Evolutionary conservation across 2,888 invertebrate species (phyloP).

Genomic region (Cosmia pyralina): DNA sequence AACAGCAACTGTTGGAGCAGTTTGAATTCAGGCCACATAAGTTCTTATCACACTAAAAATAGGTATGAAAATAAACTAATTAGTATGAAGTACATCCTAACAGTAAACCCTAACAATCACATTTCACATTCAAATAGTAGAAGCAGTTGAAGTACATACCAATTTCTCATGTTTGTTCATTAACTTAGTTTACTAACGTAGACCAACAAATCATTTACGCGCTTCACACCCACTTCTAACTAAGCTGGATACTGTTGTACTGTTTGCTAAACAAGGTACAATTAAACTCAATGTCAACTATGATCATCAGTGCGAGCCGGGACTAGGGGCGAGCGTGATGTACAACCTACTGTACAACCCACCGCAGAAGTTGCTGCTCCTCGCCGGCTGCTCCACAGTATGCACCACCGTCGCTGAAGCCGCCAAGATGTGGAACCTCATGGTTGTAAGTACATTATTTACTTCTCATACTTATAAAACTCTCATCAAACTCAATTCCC

Average conservation of each 20-base stretch:
- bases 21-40: background rate
- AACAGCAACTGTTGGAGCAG: background rate
- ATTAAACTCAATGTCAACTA: conserved; percentile 56
- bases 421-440: conserved; percentile 99
- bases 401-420: conserved; percentile 99
- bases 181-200: conserved; percentile 45
- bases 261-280: conserved; percentile 48
- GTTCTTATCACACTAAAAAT: background rate
- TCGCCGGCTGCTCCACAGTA: conserved; percentile 99
- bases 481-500: conserved; percentile 30
- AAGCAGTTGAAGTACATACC: conserved; percentile 25
- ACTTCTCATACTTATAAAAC: conserved; percentile 19
- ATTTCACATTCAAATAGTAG: conserved; percentile 37
- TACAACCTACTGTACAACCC: conserved; percentile 99
- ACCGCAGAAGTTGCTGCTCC: conserved; percentile 97
- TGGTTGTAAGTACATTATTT: conserved; percentile 94
- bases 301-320: conserved; percentile 97
- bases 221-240: conserved; percentile 42
- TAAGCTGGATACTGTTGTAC: conserved; percentile 33
- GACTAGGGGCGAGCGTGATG: conserved; percentile 99
- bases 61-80: background rate
- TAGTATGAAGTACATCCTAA: background rate
- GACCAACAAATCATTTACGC: conserved; percentile 51
- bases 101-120: conserved; percentile 2
- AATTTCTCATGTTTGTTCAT: conserved; percentile 46